Conservation (phyloP, 2,113 vertebrate genomes). For the Tyto alba region DNA sequence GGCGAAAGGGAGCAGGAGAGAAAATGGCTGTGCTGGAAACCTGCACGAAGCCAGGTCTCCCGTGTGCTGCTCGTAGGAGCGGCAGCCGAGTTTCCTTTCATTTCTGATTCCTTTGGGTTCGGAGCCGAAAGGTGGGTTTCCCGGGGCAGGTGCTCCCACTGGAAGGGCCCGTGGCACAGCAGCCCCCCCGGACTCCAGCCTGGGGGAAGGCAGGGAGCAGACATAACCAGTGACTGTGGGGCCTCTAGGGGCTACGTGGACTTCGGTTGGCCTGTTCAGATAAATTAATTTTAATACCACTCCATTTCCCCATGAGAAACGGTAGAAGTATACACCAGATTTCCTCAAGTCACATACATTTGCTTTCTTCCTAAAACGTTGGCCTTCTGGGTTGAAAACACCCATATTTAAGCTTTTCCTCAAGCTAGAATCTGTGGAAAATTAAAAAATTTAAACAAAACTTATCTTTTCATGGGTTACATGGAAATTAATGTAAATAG, state of each 20-base stretch:
- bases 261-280: not conserved
- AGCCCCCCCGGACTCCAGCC: not conserved
- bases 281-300: accelerated
- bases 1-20: not conserved
- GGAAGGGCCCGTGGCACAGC: accelerated
- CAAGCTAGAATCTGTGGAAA: not conserved
- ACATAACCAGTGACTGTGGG: accelerated
- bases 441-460: not conserved
- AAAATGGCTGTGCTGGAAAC: not conserved
- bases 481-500: not conserved
- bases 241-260: accelerated
- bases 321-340: not conserved
- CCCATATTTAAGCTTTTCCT: not conserved
- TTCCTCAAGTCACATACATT: not conserved
- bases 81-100: accelerated
- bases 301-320: not conserved
- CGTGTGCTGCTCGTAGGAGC: accelerated
- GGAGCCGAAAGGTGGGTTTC: not conserved
- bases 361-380: not conserved
- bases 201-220: not conserved
- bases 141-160: not conserved
- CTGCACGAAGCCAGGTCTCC: accelerated
- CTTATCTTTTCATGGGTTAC: not conserved
- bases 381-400: not conserved
- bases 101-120: not conserved